A percentile compares a stretch with the other conserved stretches of the same genome.
Conservation (phyloP, 2,797 vertebrate genomes). For the Gymnothorax javanicus region DNA sequence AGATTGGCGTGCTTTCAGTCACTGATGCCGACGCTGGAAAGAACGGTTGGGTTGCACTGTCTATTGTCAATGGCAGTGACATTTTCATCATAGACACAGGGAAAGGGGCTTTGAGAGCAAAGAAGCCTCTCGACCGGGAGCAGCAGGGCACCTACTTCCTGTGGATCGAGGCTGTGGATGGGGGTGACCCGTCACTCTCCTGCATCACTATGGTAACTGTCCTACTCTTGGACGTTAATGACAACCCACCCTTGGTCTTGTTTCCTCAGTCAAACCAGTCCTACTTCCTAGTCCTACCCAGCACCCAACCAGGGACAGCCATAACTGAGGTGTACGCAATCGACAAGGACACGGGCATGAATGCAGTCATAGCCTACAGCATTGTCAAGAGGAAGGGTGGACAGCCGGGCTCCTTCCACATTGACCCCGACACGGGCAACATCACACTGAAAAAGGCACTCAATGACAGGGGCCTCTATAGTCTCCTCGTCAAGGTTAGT, state of each 20-base stretch:
- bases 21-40: slow-evolving; percentile 89
- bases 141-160: slow-evolving; percentile 93
- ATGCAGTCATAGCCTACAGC: slow-evolving; percentile 96
- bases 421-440: slow-evolving; percentile 94
- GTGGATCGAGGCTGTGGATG: slow-evolving; percentile 92
- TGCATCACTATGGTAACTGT: slow-evolving; percentile 92
- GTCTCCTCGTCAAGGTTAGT: slow-evolving; percentile 93
- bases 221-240: slow-evolving; percentile 94
- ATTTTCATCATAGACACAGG: slow-evolving; percentile 97
- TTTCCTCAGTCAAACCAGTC: slow-evolving; percentile 98
- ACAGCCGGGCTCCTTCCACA: slow-evolving; percentile 88
- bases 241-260: slow-evolving; percentile 93
- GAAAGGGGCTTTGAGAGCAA: slow-evolving; percentile 89
- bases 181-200: slow-evolving; percentile 88
- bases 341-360: slow-evolving; percentile 97
- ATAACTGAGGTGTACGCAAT: slow-evolving; percentile 97
- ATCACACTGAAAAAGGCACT: slow-evolving; percentile 92
- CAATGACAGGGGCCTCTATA: slow-evolving; percentile 90
- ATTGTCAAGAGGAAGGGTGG: slow-evolving; percentile 94
- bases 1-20: slow-evolving; percentile 94
- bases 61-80: slow-evolving; percentile 92
- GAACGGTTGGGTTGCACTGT: slow-evolving; percentile 95
- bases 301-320: slow-evolving; percentile 89
- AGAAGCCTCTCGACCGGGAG: slow-evolving; percentile 90
- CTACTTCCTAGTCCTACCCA: slow-evolving; percentile 91